These are phyloP conservation scores for Brachionus rubens DNA, from an alignment of 1,140 invertebrate genomes.

Conservation along the genomic window DNA sequence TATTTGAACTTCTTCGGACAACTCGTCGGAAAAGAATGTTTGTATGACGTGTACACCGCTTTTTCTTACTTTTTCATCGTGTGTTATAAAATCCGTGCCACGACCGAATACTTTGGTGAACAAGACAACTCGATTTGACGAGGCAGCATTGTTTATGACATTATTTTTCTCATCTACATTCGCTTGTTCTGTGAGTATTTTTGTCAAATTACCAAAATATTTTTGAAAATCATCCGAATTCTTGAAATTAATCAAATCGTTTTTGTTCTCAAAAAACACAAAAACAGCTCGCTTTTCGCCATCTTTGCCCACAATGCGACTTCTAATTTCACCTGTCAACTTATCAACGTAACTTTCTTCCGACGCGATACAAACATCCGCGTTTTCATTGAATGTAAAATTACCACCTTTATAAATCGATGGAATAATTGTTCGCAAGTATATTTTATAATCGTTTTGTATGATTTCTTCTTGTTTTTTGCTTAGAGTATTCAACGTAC, in stretches of 20 bases:
- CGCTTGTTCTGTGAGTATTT: background rate
- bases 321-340: background rate
- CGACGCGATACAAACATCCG: background rate
- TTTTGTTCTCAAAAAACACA: background rate
- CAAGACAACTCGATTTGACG: background rate
- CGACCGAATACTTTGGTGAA: slow-evolving; percentile 7
- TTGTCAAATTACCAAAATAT: background rate
- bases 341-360: background rate
- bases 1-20: slow-evolving; percentile 14
- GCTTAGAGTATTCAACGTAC: background rate
- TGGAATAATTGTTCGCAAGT: background rate
- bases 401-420: background rate
- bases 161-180: background rate
- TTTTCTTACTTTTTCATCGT: background rate
- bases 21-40: slow-evolving; percentile 3
- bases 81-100: slow-evolving; percentile 9
- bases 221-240: background rate
- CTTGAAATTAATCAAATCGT: background rate
- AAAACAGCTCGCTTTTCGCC: background rate
- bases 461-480: background rate
- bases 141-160: background rate
- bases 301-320: background rate
- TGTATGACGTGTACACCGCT: slow-evolving; percentile 16
- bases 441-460: background rate
- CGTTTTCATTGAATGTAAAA: background rate